Evolutionary conservation across 1,140 invertebrate species (phyloP), one percentile per base, ranked within the genome.

Genomic region (Chrysomallon squamiferum): DNA sequence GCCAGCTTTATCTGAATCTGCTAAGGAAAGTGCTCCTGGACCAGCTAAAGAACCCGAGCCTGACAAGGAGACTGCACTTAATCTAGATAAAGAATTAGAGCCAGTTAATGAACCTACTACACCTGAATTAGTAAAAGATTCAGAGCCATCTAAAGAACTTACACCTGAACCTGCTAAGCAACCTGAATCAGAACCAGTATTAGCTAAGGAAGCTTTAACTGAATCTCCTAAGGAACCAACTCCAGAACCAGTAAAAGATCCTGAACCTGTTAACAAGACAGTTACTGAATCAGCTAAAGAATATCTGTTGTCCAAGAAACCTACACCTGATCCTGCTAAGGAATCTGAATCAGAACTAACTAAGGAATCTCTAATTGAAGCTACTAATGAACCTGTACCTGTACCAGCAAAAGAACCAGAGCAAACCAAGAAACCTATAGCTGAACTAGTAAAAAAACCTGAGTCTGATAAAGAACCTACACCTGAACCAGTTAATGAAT

Each of bases 11-110:
- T 41, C 60, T 50, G n/a, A n/a, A n/a, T n/a, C n/a, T n/a, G n/a
- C n/a, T n/a, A n/a, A n/a, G n/a, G n/a, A n/a, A n/a, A 41, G 41
- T 15, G 29, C 20, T 1, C 35, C 25, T 35, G 59, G 35, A 57
- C 18, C 27, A 91, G 88, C 60, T 89, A 90, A 52, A 95, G 94
- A 54, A 93, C 91, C 0, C 95, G 29, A 22, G 2, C 49, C 50
- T 35, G 62, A 57, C 22, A 45, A 52, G 13, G 61, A 63, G 4
- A 11, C 49, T 50, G 20, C 49, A 50, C 49, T 22, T 22, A 22
- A 54, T 4, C 50, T 22, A 57, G 27, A 32, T 27, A 64, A 59
- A 30, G 57, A 66, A 59, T 13, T 56, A 52, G 25, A 58, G 35
- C 27, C 56, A 47, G 63, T 49, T 59, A 35, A 66, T 29, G 25